A percentile compares a stretch with the other conserved stretches of the same genome.
These are phyloP conservation scores for Unio pictorum DNA, from an alignment of 2,888 invertebrate species.

Conservation along the genomic window DNA sequence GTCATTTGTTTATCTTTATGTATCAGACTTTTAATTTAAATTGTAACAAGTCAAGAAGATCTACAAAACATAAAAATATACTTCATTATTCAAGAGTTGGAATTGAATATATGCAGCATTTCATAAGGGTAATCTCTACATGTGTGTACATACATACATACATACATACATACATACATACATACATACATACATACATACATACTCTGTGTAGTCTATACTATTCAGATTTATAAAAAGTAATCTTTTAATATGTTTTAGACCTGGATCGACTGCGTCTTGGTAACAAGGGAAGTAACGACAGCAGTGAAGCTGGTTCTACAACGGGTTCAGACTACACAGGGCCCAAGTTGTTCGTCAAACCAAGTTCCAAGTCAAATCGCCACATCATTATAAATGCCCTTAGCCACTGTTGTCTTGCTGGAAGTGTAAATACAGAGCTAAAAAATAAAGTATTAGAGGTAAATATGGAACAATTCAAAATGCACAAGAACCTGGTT, in stretches of 20 bases:
- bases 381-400: constrained; percentile 97
- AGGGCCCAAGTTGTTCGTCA: constrained; percentile 97
- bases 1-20: no score
- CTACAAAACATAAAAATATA: no score
- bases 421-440: constrained; percentile 95
- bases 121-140: no score
- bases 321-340: constrained; percentile 46
- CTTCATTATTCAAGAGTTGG: no score
- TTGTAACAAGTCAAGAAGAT: no score
- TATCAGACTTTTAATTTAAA: no score
- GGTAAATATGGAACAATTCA: constrained; percentile 48
- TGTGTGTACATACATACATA: no score
- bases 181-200: no score
- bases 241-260: constrained; percentile 1
- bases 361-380: constrained; percentile 97
- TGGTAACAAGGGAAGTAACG: constrained; percentile 30
- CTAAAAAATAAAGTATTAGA: constrained; percentile 93
- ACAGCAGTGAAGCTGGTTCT: constrained; percentile 51
- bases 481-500: background rate
- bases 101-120: no score
- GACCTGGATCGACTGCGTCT: constrained; percentile 8
- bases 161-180: no score
- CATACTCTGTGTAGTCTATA: no score
- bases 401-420: constrained; percentile 98
- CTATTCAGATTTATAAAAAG: background rate